These are phyloP conservation scores for Aurelia sp. DNA, from an alignment of 30 jellyfish, hydroid and myxozoan species.

Conservation along the genomic window DNA sequence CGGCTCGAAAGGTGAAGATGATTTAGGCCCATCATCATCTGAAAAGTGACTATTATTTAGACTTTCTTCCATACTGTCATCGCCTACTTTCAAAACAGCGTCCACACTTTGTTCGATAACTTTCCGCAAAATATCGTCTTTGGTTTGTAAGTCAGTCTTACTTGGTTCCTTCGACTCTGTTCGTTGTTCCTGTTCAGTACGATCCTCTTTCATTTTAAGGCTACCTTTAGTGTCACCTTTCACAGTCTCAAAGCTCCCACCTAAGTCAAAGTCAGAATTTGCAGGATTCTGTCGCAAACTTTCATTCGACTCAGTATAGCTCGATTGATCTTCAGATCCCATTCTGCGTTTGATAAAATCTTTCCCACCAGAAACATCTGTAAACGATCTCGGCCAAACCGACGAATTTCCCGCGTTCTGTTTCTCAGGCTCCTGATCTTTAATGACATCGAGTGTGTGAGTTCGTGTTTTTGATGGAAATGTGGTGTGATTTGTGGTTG, in stretches of 20 bases:
- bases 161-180: not conserved
- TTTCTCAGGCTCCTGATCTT: conserved; percentile 39
- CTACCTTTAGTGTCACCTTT: conserved; percentile 3
- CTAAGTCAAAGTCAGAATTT: conserved; percentile 1
- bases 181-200: not conserved
- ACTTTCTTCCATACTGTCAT: not conserved
- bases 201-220: not conserved
- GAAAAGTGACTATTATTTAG: not conserved
- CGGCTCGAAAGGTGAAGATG: conserved; percentile 55
- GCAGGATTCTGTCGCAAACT: conserved; percentile 68
- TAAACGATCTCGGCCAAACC: conserved; percentile 28
- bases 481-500: not conserved
- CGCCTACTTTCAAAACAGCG: not conserved
- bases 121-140: not conserved
- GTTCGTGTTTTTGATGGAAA: conserved; percentile 29
- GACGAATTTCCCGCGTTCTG: not conserved
- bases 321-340: conserved; percentile 13
- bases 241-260: conserved; percentile 23
- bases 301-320: conserved; percentile 47
- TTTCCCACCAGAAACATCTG: conserved; percentile 15
- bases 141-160: not conserved
- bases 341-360: conserved; percentile 1
- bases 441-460: conserved; percentile 39
- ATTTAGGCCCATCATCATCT: conserved; percentile 17
- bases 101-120: conserved; percentile 1